These are phyloP conservation scores for Siderastrea siderea DNA, from an alignment of 92 coral and sea anemone species.

Conservation along the genomic window DNA sequence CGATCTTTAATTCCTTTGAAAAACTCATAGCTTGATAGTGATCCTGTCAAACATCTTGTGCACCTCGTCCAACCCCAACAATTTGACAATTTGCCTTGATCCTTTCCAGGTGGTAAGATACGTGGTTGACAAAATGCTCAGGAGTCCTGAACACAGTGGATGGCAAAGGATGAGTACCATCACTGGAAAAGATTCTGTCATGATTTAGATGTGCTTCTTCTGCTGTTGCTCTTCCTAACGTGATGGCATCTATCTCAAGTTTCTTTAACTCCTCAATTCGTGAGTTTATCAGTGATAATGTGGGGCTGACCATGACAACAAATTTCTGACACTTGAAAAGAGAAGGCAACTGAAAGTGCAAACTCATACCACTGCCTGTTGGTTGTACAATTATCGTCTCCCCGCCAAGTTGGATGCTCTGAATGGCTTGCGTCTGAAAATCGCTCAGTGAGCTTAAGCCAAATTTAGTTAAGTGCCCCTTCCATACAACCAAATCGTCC, in stretches of 20 bases:
- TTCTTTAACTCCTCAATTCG: conserved; percentile 56
- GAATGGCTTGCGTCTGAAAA: conserved; percentile 71
- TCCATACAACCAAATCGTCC: conserved; percentile 62
- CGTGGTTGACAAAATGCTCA: conserved; percentile 51
- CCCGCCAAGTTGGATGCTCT: conserved; percentile 26
- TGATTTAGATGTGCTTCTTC: conserved; percentile 39
- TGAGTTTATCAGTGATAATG: conserved; percentile 65
- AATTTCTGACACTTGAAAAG: conserved; percentile 35
- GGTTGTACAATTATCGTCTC: conserved; percentile 68
- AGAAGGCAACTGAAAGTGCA: conserved; percentile 66
- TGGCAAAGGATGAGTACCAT: conserved; percentile 21
- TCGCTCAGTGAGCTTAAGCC: conserved; percentile 43
- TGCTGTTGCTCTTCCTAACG: conserved; percentile 59
- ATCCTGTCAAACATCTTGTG: conserved; percentile 74
- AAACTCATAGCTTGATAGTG: conserved; percentile 41
- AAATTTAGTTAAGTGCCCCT: conserved; percentile 64
- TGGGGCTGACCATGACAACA: conserved; percentile 56
- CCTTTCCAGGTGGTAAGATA: conserved; percentile 8
- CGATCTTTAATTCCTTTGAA: conserved; percentile 33
- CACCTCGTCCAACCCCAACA: conserved; percentile 64
- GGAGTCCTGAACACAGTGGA: conserved; percentile 65
- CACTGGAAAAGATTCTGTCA: conserved; percentile 15
- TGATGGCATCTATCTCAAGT: conserved; percentile 35
- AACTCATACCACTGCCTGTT: conserved; percentile 76
- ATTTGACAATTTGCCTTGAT: conserved; percentile 22